Conservation (phyloP, 2,888 invertebrate species). For the Agrotis exclamationis region DNA sequence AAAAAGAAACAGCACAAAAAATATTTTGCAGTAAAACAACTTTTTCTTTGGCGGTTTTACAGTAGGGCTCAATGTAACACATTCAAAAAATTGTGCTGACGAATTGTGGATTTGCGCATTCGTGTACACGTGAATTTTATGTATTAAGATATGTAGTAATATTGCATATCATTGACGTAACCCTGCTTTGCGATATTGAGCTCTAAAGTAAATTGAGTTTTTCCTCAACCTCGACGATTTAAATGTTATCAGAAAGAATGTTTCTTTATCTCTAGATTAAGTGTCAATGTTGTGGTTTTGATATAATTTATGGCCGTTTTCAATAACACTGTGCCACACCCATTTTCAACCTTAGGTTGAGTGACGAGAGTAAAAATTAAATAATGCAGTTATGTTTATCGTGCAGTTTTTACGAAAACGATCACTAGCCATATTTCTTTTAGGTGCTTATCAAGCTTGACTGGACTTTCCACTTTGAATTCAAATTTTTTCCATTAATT, state of each 20-base stretch:
- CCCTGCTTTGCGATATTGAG: too few relatives aligned
- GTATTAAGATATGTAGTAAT: background rate
- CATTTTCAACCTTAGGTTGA: background rate
- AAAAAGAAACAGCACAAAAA: too few relatives aligned
- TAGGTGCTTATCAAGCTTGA: constrained; percentile 6
- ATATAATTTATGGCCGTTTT: background rate
- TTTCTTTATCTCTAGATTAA: constrained; percentile 32
- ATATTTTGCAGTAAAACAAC: too few relatives aligned
- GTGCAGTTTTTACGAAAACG: constrained; percentile 1
- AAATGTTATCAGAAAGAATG: constrained; percentile 11
- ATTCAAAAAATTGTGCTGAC: too few relatives aligned
- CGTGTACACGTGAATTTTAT: too few relatives aligned
- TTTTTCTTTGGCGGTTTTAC: too few relatives aligned
- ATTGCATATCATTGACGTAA: too few relatives aligned
- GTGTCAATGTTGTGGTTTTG: constrained; percentile 33
- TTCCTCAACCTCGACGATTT: too few relatives aligned
- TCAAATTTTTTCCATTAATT: background rate
- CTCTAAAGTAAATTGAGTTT: too few relatives aligned
- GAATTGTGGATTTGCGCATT: too few relatives aligned
- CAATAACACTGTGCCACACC: constrained; percentile 2
- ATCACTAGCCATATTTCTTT: background rate
- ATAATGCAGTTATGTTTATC: background rate
- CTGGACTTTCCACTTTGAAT: background rate
- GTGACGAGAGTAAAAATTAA: background rate
- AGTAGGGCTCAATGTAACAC: too few relatives aligned